Conservation (phyloP, 2,113 vertebrate genomes). For the Grallaria varia region DNA sequence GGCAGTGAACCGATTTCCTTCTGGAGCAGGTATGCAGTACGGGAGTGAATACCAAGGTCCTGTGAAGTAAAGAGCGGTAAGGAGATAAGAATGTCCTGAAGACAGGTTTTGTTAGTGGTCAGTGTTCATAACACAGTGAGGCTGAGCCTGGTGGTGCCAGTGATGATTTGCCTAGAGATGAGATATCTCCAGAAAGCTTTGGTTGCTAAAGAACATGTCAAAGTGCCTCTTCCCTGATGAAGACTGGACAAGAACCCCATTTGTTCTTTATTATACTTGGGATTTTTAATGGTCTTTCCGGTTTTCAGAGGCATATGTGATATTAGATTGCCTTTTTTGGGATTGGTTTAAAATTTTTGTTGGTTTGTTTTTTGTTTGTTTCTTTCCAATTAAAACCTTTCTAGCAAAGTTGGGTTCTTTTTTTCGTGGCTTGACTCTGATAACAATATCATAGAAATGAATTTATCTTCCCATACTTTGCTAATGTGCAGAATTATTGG, state of each 20-base stretch:
- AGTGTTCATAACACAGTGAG: background rate
- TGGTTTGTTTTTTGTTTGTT: background rate
- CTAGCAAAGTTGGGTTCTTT: background rate
- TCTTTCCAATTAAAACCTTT: background rate
- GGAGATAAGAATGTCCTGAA: background rate
- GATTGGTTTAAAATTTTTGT: background rate
- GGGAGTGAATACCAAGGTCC: background rate
- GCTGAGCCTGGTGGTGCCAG: background rate
- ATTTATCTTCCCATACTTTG: background rate
- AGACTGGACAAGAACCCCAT: background rate
- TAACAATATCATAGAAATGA: background rate
- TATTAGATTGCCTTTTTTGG: background rate
- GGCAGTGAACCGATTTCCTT: background rate
- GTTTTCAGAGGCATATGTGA: background rate
- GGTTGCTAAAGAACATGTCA: background rate
- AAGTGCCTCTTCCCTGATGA: background rate
- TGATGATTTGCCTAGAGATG: background rate
- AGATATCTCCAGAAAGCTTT: background rate
- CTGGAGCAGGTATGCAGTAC: background rate
- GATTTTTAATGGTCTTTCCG: background rate
- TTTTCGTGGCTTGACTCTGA: background rate
- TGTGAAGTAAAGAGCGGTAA: background rate
- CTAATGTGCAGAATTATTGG: background rate
- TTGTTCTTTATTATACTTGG: rapidly evolving
- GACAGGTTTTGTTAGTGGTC: background rate